Percentiles rank a stretch among this genome's conserved stretches.
phyloP scores from a whole-genome alignment of 2,888 invertebrate species.

The Pyrrhosoma nymphula region DNA sequence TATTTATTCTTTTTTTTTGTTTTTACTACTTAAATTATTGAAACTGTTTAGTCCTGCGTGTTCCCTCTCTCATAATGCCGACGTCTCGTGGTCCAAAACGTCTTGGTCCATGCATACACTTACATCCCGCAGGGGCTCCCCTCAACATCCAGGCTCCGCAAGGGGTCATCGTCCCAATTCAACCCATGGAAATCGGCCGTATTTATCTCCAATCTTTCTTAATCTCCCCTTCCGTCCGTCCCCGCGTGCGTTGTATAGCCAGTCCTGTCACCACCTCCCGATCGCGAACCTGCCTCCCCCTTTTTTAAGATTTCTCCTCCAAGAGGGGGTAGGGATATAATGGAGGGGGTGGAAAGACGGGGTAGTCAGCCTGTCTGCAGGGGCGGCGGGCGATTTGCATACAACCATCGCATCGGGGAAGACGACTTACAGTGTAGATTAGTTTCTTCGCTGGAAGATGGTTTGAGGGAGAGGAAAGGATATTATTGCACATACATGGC shows the following conservation, averaged over 20 bases:
- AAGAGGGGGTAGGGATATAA: not conserved
- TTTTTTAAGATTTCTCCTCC: not conserved
- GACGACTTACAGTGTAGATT: not conserved
- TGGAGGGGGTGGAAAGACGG: not conserved
- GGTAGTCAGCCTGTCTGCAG: not conserved
- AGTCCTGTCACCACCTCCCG: not conserved
- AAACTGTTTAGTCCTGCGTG: too few species aligned
- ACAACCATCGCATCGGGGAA: not conserved
- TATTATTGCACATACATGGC: too few species aligned
- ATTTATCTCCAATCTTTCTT: conserved; percentile 27
- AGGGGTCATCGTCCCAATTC: conserved; percentile 36
- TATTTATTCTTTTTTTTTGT: too few species aligned
- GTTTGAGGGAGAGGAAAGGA: too few species aligned
- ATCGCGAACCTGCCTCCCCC: not conserved
- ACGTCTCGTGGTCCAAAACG: too few species aligned
- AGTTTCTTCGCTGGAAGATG: too few species aligned
- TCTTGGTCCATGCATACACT: not conserved
- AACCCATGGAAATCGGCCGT: conserved; percentile 4
- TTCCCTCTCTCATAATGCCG: too few species aligned
- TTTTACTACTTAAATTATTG: too few species aligned
- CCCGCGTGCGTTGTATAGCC: not conserved
- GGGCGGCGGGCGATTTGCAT: not conserved
- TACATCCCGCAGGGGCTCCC: not conserved
- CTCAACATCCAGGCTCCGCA: not conserved
- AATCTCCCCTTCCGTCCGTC: not conserved